These are phyloP conservation scores for Muntiacus muntjak DNA, from an alignment of 2,113 vertebrate genomes.

Conservation along the genomic window DNA sequence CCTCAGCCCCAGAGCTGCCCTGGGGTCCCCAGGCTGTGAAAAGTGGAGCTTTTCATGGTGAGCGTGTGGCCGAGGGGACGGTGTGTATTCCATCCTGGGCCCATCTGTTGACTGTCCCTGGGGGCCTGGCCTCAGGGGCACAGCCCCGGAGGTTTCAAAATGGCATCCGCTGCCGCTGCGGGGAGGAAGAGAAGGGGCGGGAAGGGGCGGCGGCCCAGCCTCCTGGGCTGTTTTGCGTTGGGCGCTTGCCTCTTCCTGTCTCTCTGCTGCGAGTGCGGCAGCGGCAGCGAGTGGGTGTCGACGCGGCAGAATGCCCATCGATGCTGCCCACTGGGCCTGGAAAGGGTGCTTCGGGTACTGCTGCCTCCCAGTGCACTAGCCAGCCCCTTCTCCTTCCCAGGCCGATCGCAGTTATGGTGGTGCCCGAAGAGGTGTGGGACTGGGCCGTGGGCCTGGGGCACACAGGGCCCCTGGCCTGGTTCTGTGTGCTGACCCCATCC, in stretches of 20 bases:
- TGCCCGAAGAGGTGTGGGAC: background rate
- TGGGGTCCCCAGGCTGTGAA: slow-evolving; percentile 6
- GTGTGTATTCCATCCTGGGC: background rate
- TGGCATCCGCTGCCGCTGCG: slow-evolving; percentile 68
- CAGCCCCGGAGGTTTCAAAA: slow-evolving; percentile 75
- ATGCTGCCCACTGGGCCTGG: slow-evolving; percentile 14
- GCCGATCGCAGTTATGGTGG: background rate
- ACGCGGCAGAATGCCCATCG: slow-evolving; percentile 39
- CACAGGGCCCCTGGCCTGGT: background rate
- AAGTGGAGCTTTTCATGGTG: background rate
- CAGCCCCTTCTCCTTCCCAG: background rate
- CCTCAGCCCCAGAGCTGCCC: background rate
- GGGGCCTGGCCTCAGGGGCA: slow-evolving; percentile 60
- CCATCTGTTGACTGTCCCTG: slow-evolving; percentile 65
- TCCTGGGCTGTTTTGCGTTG: slow-evolving; percentile 66
- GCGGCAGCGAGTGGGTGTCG: slow-evolving; percentile 64
- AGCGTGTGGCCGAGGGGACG: background rate
- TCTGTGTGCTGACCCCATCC: background rate
- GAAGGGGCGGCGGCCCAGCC: slow-evolving; percentile 72
- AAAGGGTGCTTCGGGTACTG: slow-evolving; percentile 26
- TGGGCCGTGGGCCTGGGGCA: background rate
- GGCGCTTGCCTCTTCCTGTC: slow-evolving; percentile 72
- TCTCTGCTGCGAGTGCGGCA: slow-evolving; percentile 55
- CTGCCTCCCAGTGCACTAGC: background rate
- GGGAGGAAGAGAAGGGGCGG: slow-evolving; percentile 74